Conservation (phyloP, 2,888 invertebrate genomes). For the Drosophila meridionalis region DNA sequence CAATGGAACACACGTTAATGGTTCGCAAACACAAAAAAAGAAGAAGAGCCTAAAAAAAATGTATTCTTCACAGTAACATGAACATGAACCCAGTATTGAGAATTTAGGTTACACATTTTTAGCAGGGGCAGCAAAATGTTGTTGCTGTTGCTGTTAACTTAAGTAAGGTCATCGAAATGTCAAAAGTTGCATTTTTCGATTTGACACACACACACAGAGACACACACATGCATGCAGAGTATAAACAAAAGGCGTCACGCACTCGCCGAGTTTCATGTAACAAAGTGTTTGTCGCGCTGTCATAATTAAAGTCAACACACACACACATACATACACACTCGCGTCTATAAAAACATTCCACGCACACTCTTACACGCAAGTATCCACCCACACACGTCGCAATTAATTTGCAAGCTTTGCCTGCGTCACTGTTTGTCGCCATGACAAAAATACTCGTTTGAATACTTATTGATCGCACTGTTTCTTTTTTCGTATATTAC, state of each 20-base stretch:
- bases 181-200: constrained; percentile 82
- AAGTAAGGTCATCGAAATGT: constrained; percentile 85
- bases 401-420: constrained; percentile 66
- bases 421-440: constrained; percentile 45
- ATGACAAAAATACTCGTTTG: constrained; percentile 43
- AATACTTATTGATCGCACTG: constrained; percentile 59
- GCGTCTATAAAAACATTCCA: constrained; percentile 7
- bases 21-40: constrained; percentile 26
- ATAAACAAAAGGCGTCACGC: constrained; percentile 38
- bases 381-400: constrained; percentile 35
- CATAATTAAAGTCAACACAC: constrained; percentile 51
- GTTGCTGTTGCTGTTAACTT: constrained; percentile 55
- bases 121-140: constrained; percentile 43
- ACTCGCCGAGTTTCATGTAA: constrained; percentile 42
- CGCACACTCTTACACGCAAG: constrained; percentile 2
- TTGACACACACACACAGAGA: constrained; percentile 48
- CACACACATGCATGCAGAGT: constrained; percentile 22
- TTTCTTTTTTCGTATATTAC: constrained; percentile 26
- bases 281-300: constrained; percentile 56
- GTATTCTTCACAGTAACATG: constrained; percentile 48
- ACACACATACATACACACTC: constrained; percentile 16
- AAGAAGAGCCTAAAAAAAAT: background rate
- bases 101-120: constrained; percentile 79
- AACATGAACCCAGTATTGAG: constrained; percentile 52
- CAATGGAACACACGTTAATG: constrained; percentile 61